A percentile compares a stretch with the other conserved stretches of the same genome.
Evolutionary conservation across 2,888 invertebrate species (phyloP).

Genomic region (Polymixis flavicincta): DNA sequence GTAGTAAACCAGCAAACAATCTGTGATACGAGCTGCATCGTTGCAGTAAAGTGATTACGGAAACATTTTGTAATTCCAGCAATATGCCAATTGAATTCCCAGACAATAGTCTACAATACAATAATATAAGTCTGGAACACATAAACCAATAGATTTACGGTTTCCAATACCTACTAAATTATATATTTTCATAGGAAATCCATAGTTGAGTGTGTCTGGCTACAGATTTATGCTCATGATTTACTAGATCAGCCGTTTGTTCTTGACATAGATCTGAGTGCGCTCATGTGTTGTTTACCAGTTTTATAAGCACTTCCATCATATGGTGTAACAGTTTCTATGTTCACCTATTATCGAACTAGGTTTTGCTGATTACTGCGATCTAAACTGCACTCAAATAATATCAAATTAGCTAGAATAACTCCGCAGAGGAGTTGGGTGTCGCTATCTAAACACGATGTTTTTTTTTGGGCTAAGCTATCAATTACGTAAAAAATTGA

Average conservation of each 20-base stretch:
- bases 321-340: not conserved
- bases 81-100: constrained; percentile 42
- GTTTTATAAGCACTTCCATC: constrained; percentile 3
- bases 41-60: not conserved
- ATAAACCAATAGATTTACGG: constrained; percentile 26
- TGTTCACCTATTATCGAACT: not conserved
- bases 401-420: no score
- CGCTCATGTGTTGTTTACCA: constrained; percentile 30
- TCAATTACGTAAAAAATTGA: no score
- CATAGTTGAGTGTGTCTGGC: constrained; percentile 14
- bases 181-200: constrained; percentile 39
- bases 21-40: not conserved
- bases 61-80: not conserved
- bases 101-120: constrained; percentile 22
- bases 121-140: constrained; percentile 8
- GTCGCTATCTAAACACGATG: no score
- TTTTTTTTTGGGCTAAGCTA: no score
- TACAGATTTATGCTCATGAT: constrained; percentile 44
- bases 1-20: no score
- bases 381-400: not conserved
- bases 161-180: constrained; percentile 18
- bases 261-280: constrained; percentile 39
- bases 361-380: not conserved
- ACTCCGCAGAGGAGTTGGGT: no score
- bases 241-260: constrained; percentile 14